A percentile compares a stretch with the other conserved stretches of the same genome.
Evolutionary conservation across 2,888 invertebrate species (phyloP).

Genomic region (Griposia aprilina): DNA sequence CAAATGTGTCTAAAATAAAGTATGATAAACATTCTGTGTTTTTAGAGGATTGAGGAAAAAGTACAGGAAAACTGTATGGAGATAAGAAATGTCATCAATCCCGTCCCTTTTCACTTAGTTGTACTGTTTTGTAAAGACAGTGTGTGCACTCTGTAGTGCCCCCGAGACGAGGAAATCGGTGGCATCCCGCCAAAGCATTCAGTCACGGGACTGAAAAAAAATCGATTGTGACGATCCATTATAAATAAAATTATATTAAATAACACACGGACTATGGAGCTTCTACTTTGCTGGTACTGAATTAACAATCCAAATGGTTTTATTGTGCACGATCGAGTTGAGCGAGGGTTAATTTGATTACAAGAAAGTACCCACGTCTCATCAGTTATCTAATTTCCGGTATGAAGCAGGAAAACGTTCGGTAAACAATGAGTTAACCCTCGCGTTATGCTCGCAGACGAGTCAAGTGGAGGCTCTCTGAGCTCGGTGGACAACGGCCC

Average conservation of each 20-base stretch:
- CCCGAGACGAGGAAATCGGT: conserved; percentile 1
- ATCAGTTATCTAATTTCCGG: conserved; percentile 57
- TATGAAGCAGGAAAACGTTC: conserved; percentile 38
- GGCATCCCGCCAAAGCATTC: conserved; percentile 46
- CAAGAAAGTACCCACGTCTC: conserved; percentile 45
- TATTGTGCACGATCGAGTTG: conserved; percentile 45
- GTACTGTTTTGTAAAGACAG: conserved; percentile 38
- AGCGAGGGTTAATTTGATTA: conserved; percentile 52
- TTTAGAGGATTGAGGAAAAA: conserved; percentile 50
- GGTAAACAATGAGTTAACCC: conserved; percentile 55
- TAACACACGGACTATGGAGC: conserved; percentile 28
- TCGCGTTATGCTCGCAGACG: conserved; percentile 29
- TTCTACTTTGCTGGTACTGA: conserved; percentile 22
- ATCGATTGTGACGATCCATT: conserved; percentile 50
- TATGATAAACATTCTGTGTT: conserved; percentile 42
- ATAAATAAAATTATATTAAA: conserved; percentile 38
- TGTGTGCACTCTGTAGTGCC: conserved; percentile 8
- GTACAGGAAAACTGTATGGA: conserved; percentile 50
- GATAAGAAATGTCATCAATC: conserved; percentile 62
- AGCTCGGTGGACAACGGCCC: conserved; percentile 30
- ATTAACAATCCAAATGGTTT: conserved; percentile 56
- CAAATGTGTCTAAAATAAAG: conserved; percentile 47
- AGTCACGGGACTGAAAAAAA: conserved; percentile 47
- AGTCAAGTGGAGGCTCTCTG: conserved; percentile 47
- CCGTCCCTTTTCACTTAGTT: conserved; percentile 58